Evolutionary conservation across 1,140 invertebrate genomes (phyloP).

Genomic region (Whitmania pigra): DNA sequence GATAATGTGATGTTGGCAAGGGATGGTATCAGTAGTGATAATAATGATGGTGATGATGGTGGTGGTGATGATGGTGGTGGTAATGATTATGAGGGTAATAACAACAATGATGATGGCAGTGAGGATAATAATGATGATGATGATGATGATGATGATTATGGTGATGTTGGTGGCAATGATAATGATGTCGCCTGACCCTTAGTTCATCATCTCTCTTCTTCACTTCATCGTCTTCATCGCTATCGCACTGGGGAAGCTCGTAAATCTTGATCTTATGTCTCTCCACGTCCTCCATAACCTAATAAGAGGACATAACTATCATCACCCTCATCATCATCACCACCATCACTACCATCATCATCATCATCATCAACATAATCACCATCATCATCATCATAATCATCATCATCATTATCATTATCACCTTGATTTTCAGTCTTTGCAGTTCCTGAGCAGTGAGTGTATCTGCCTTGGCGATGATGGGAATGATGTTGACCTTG

Average conservation of each 20-base stretch:
- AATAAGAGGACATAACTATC: neutral
- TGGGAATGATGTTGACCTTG: conserved; percentile 89
- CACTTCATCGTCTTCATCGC: conserved; percentile 44
- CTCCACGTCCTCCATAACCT: conserved; percentile 39
- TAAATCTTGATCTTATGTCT: conserved; percentile 39
- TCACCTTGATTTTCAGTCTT: conserved; percentile 70
- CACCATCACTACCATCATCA: neutral
- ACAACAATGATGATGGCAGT: neutral
- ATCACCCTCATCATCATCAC: neutral
- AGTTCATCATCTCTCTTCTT: conserved; percentile 39
- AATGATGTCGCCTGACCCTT: conserved; percentile 30
- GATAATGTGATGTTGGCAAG: too few relatives aligned
- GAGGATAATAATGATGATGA: too few relatives aligned
- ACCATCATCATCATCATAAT: neutral
- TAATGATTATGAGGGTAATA: neutral
- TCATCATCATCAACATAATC: neutral
- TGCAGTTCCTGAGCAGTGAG: conserved; percentile 90
- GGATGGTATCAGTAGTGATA: too few relatives aligned
- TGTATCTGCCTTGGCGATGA: conserved; percentile 97
- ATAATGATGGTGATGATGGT: too few relatives aligned
- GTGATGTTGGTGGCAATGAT: too few relatives aligned
- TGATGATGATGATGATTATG: too few relatives aligned
- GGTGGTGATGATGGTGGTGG: neutral
- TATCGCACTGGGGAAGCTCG: conserved; percentile 42
- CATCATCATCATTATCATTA: neutral